A percentile compares a stretch with the other conserved stretches of the same genome.
These are phyloP conservation scores for Noctilio leporinus DNA, from an alignment of 2,113 vertebrate species.

Conservation along the genomic window DNA sequence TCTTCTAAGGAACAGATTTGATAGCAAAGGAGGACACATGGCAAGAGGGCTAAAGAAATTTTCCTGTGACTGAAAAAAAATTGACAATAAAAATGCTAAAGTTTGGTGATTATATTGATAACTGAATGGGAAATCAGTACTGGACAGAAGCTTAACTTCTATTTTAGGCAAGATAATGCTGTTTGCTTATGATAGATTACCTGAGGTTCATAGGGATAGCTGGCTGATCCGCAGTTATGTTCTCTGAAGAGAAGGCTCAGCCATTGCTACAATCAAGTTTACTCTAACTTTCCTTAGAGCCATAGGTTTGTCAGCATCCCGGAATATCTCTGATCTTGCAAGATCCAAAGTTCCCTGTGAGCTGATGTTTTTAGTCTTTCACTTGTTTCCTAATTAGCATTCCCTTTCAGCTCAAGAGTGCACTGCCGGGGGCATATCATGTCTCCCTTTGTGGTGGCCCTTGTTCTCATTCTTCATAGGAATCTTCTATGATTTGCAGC, in stretches of 20 bases:
- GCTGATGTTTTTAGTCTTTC: constrained; percentile 45
- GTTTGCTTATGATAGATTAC: neutral
- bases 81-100: constrained; percentile 1
- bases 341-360: constrained; percentile 33
- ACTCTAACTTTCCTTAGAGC: neutral
- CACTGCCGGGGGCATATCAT: neutral
- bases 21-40: neutral
- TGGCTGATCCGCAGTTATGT: neutral
- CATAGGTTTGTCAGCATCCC: constrained; percentile 1
- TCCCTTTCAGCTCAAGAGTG: neutral
- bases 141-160: neutral
- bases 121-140: neutral
- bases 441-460: neutral
- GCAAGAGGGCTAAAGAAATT: neutral
- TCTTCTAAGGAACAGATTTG: neutral
- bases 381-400: constrained; percentile 45
- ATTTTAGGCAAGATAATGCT: neutral
- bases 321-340: neutral
- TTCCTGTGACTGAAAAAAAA: constrained; percentile 1
- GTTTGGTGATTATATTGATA: neutral
- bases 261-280: neutral
- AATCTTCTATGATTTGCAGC: neutral
- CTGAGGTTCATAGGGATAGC: neutral
- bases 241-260: neutral
- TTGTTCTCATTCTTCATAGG: neutral